phyloP scores from a whole-genome alignment of 2,113 vertebrate genomes.

The Andinoacara biseriatus region DNA sequence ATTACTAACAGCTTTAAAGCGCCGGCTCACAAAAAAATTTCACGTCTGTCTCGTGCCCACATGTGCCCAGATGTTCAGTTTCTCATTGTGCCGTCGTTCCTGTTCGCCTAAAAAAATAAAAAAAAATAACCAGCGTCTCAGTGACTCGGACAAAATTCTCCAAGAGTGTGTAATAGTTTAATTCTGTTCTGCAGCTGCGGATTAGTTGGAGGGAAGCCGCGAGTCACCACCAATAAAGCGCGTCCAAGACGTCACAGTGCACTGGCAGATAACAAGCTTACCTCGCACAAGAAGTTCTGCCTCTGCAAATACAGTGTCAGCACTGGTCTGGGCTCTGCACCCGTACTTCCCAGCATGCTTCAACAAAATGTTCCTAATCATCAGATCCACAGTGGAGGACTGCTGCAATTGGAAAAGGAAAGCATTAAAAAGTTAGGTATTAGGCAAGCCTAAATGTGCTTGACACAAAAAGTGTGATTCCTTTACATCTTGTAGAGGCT shows the following conservation, averaged over 20 bases:
- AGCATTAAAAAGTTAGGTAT: slow-evolving; percentile 23
- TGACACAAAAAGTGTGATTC: slow-evolving; percentile 49
- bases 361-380: slow-evolving; percentile 97
- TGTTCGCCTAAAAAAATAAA: not conserved
- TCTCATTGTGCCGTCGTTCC: not conserved
- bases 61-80: not conserved
- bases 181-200: not conserved
- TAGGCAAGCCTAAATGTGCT: slow-evolving; percentile 38
- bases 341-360: slow-evolving; percentile 94
- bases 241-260: not conserved
- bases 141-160: not conserved
- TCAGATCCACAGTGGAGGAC: slow-evolving; percentile 94
- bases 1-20: not conserved
- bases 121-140: not conserved
- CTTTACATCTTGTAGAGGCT: slow-evolving; percentile 64
- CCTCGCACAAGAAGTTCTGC: slow-evolving; percentile 95
- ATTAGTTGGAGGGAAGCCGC: not conserved
- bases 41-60: not conserved
- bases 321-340: slow-evolving; percentile 92
- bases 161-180: not conserved
- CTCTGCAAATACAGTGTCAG: slow-evolving; percentile 89
- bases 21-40: not conserved
- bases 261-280: slow-evolving; percentile 68
- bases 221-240: slow-evolving; percentile 5
- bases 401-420: slow-evolving; percentile 81